These are phyloP conservation scores for Zosterops hypoxanthus DNA, from an alignment of 2,113 vertebrate species.

Conservation along the genomic window DNA sequence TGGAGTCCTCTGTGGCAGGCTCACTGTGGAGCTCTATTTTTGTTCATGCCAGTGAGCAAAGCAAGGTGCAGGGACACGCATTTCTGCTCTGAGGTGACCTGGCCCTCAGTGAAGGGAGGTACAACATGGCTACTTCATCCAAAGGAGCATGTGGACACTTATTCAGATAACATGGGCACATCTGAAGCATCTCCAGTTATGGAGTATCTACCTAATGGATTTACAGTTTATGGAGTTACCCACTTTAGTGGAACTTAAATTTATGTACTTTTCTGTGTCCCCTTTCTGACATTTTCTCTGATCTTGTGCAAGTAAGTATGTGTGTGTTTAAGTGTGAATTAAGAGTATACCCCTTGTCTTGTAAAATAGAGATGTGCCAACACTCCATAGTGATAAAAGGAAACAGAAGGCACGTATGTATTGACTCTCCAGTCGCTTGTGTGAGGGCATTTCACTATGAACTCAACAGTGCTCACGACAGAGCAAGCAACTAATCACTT, in stretches of 20 bases:
- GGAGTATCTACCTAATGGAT: not conserved
- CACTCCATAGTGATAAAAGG: not conserved
- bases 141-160: not conserved
- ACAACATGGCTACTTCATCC: accelerated
- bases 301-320: not conserved
- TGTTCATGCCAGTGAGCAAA: not conserved
- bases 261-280: not conserved
- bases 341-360: not conserved
- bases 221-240: not conserved
- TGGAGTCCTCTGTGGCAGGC: not conserved
- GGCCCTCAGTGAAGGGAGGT: not conserved
- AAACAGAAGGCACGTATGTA: not conserved
- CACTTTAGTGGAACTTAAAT: not conserved
- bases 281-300: not conserved
- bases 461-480: not conserved
- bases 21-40: not conserved
- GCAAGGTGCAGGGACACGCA: not conserved
- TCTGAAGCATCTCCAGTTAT: not conserved
- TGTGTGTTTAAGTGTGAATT: not conserved
- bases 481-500: not conserved
- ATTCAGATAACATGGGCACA: not conserved
- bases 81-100: not conserved
- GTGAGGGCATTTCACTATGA: not conserved
- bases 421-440: not conserved
- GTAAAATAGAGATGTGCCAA: not conserved